A percentile compares a stretch with the other conserved stretches of the same genome.
Evolutionary conservation across 2,888 invertebrate species (phyloP).

Genomic region (Lithodes maja): DNA sequence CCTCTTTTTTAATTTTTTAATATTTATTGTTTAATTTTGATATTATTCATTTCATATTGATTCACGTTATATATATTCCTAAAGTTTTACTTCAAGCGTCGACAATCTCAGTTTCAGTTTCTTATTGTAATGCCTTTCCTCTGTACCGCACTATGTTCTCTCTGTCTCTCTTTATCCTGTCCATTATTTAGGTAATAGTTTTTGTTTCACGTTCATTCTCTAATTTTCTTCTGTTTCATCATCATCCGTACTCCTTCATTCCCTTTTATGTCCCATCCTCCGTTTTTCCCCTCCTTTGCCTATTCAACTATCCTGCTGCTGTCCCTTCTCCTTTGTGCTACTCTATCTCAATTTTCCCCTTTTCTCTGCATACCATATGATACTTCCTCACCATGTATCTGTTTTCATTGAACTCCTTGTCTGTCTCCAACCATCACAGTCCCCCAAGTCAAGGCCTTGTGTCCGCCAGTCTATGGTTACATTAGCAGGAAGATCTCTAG

Average conservation of each 20-base stretch:
- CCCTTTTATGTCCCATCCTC: background rate
- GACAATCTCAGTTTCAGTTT: background rate
- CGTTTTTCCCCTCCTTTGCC: background rate
- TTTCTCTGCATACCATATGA: background rate
- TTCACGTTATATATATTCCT: background rate
- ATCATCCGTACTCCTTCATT: background rate
- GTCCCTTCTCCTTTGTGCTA: background rate
- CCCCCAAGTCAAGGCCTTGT: too few species aligned
- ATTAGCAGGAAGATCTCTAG: too few species aligned
- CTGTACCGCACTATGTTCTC: background rate
- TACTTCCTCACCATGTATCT: too few species aligned
- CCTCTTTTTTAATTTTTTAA: background rate
- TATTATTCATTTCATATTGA: background rate
- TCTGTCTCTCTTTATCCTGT: background rate
- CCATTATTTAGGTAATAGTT: background rate
- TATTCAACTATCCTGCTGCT: background rate
- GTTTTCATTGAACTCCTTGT: too few species aligned
- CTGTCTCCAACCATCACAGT: too few species aligned
- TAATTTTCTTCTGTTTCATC: background rate
- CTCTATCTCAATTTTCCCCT: background rate
- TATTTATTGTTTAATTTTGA: background rate
- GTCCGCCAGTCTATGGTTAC: too few species aligned
- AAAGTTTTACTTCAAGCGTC: background rate
- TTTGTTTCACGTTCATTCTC: background rate
- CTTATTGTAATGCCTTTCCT: background rate